These are phyloP conservation scores for Austrofundulus limnaeus DNA, from an alignment of 2,113 vertebrate genomes.

Conservation along the genomic window DNA sequence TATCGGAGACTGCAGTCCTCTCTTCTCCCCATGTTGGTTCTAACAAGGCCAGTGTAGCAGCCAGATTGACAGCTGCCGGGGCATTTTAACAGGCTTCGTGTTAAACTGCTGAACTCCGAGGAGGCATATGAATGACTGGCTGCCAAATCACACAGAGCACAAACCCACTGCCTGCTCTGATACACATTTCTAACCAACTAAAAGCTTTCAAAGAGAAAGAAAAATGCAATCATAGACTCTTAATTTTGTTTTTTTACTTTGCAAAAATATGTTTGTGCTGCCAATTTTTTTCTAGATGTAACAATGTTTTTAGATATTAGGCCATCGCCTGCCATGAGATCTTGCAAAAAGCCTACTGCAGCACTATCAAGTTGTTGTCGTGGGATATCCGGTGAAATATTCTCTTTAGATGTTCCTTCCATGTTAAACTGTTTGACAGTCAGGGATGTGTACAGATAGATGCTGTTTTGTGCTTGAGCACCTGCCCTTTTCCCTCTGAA, in stretches of 20 bases:
- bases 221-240: conserved; percentile 13
- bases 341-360: too few species aligned
- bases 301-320: too few species aligned
- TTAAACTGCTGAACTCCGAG: conserved; percentile 72
- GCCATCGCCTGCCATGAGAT: too few species aligned
- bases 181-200: conserved; percentile 45
- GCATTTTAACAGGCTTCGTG: conserved; percentile 67
- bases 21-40: conserved; percentile 47
- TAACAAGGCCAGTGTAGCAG: conserved; percentile 66
- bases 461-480: too few species aligned
- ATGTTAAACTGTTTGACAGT: too few species aligned
- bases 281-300: too few species aligned
- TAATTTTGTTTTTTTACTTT: neutral
- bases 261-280: too few species aligned
- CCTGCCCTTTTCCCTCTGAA: too few species aligned
- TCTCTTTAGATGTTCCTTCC: too few species aligned
- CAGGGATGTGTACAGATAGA: too few species aligned
- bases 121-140: conserved; percentile 63
- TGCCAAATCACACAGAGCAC: conserved; percentile 65
- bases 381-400: too few species aligned
- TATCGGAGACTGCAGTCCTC: conserved; percentile 51
- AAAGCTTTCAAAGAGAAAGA: conserved; percentile 37
- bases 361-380: too few species aligned
- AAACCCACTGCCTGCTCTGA: conserved; percentile 42
- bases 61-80: conserved; percentile 72